Conservation (phyloP, 2,888 invertebrate genomes). For the Acronicta alni region DNA sequence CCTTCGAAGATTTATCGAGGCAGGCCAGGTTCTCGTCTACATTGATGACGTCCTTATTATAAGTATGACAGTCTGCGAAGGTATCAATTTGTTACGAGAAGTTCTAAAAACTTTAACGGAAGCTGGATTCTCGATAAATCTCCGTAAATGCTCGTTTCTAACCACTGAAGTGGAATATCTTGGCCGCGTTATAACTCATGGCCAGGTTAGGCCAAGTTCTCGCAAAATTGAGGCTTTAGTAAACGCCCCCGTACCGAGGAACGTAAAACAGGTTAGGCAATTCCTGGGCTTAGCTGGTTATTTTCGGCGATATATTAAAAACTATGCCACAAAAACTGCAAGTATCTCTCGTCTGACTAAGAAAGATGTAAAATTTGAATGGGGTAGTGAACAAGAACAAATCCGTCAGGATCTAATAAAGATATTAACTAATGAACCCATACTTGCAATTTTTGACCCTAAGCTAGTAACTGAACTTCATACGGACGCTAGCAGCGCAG, state of each 20-base stretch:
- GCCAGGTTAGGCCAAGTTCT: conserved; percentile 42
- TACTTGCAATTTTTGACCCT: conserved; percentile 6
- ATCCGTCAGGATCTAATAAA: conserved; percentile 11
- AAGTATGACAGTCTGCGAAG: no score
- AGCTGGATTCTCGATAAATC: conserved; percentile 44
- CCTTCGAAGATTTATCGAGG: not conserved
- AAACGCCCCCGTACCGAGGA: conserved; percentile 24
- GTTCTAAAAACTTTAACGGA: conserved; percentile 17
- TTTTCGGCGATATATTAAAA: no score
- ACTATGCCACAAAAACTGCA: no score
- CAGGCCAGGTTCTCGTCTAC: not conserved
- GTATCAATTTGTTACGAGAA: conserved; percentile 2
- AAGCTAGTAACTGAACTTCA: not conserved
- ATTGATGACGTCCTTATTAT: conserved; percentile 7
- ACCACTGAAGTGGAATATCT: conserved; percentile 33
- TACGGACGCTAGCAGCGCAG: conserved; percentile 13
- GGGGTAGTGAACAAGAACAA: conserved; percentile 11
- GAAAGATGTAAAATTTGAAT: conserved; percentile 13
- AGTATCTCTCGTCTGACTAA: no score
- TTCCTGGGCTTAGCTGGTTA: no score
- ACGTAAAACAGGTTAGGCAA: conserved; percentile 42
- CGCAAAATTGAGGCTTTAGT: conserved; percentile 44
- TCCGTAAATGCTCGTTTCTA: conserved; percentile 32
- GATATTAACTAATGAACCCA: not conserved
- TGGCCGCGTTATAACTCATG: conserved; percentile 29